Conservation (phyloP, 2,797 vertebrate species). For the Cirrhinus molitorella region DNA sequence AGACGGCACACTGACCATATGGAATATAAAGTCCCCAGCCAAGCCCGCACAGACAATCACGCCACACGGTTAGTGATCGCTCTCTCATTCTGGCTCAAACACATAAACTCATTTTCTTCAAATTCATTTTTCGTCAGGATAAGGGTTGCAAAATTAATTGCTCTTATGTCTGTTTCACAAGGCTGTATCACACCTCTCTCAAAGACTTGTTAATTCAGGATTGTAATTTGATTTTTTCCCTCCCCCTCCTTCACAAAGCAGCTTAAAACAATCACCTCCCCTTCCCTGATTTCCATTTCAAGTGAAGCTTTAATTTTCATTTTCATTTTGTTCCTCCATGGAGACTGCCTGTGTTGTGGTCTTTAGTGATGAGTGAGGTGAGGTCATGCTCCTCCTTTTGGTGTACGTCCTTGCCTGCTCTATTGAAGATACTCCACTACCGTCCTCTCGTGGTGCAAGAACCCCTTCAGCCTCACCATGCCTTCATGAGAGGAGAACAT, state of each 20-base stretch:
- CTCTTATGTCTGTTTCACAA: constrained; percentile 51
- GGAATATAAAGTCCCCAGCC: constrained; percentile 93
- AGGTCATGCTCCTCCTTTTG: constrained; percentile 16
- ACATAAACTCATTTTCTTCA: constrained; percentile 21
- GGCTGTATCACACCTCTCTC: constrained; percentile 50
- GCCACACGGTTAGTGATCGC: constrained; percentile 89
- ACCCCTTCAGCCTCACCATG: constrained; percentile 31
- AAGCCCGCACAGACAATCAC: constrained; percentile 97
- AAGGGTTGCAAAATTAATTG: constrained; percentile 51
- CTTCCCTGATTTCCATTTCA: constrained; percentile 55
- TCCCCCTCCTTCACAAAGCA: constrained; percentile 11
- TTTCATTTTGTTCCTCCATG: constrained; percentile 34
- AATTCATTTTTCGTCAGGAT: constrained; percentile 27
- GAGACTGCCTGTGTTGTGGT: constrained; percentile 53
- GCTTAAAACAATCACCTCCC: constrained; percentile 53
- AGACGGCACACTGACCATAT: constrained; percentile 97
- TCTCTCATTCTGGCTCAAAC: constrained; percentile 23
- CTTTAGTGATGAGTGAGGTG: constrained; percentile 46
- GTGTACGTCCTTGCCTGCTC: constrained; percentile 19
- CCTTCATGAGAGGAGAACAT: constrained; percentile 12
- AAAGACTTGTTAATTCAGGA: constrained; percentile 50
- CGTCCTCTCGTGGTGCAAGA: constrained; percentile 27
- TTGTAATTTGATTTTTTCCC: constrained; percentile 38
- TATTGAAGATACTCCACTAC: constrained; percentile 46
- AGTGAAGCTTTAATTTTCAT: constrained; percentile 52